Percentiles rank a stretch among this genome's conserved stretches.
phyloP scores from a whole-genome alignment of 2,888 invertebrate genomes.

The Coelopa pilipes region DNA sequence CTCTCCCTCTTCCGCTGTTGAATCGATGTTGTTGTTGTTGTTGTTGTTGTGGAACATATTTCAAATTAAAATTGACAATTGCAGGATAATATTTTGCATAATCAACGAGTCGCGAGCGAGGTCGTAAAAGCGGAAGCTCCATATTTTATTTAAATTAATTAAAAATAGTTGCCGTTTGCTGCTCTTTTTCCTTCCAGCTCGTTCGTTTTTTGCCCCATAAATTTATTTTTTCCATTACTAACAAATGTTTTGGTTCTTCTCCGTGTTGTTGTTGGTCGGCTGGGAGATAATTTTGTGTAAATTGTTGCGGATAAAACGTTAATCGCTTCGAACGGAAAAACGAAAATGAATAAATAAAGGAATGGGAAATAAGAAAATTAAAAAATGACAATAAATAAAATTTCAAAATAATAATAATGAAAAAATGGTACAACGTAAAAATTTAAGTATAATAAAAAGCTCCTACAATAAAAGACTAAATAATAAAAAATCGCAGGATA shows the following conservation, averaged over 20 bases:
- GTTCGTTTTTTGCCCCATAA: neutral
- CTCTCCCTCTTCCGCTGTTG: no score
- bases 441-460: no score
- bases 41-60: neutral
- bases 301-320: no score
- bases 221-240: neutral
- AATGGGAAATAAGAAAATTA: no score
- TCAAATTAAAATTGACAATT: slow-evolving; percentile 3
- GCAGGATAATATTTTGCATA: neutral
- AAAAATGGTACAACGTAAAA: no score
- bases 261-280: neutral
- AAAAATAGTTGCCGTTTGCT: neutral
- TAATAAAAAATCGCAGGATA: no score
- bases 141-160: slow-evolving; percentile 1
- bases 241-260: neutral
- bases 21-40: neutral
- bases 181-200: neutral
- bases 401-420: no score
- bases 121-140: neutral
- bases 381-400: no score
- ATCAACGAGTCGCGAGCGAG: neutral
- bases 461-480: no score
- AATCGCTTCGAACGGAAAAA: no score
- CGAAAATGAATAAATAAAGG: no score
- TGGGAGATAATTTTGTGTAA: neutral